Base-by-base conservation (phyloP, 2,113 vertebrate genomes). In the Alethe castanea region DNA sequence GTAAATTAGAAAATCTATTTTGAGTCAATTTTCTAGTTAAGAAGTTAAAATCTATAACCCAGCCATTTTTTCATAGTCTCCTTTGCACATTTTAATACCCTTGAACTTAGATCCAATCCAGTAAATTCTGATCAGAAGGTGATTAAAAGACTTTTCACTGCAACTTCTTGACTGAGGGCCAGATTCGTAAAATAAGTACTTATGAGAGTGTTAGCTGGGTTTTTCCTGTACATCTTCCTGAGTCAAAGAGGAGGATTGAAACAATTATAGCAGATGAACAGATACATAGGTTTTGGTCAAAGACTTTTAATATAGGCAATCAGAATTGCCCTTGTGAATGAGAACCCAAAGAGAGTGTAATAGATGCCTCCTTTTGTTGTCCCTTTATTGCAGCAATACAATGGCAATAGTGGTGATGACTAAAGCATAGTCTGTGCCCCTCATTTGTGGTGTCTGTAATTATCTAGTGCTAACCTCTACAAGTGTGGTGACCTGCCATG, bases 1-100 rank as follows among this genome's bases (percentile, higher is more conserved):
- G 98, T 98, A 99, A 99, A 99, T 99, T 99, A 98, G 98, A 98
- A 99, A 99, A 99, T 99, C 98, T 98, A 99, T 99, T 99, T 99
- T 98, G 97, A 98, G 98, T 99, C 99, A 98, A 98, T 99, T 99
- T 99, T 99, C 98, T 99, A 99, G 98, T 99, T 99, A 99, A 98
- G 98, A 98, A 99, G 98, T 98, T 98, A 98, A 98, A 99, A 98
- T 99, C 98, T 97, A 97, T 98, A 98, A 97, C 97, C 96, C 77
- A 94, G 95, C 56, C 94, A 95, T 97, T 97, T 98, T 98, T 96
- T 96, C 97, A 83, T 94, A 94, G 86, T 98, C 97, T 98, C 97
- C 97, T 98, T 96, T 98, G 86, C 96, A 97, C 95, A 97, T 98
- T 97, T 98, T 98, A 97, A 97, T 98, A 98, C 97, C 98, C 98